Base-by-base conservation (phyloP, 2,888 invertebrate species). In the Aleiodes alternator region DNA sequence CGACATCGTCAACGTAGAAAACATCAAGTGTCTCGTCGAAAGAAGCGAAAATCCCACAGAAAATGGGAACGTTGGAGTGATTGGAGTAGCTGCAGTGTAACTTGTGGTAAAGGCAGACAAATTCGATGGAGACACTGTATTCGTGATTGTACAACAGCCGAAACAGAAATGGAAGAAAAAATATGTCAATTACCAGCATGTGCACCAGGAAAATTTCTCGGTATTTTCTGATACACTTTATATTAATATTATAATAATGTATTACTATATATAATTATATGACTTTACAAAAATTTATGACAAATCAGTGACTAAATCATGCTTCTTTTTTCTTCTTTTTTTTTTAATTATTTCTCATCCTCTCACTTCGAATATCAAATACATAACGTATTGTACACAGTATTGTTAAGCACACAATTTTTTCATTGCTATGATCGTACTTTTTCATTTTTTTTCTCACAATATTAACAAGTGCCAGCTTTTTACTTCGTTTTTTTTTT, bases 71-170 rank as follows among this genome's bases (percentile, higher is more conserved):
- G 87, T 53, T 94, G 93, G 93, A 91, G 91, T 4, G 84, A 90
- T 14, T 94, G 93, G 93, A 91, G 92, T n/a, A 88, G 91, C n/a
- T 94, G 93, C 84, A 91, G 92, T 75, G 93, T 92, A 0, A 91
- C 91, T 38, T 94, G 94, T 83, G 94, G 93, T 0, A 91, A 91
- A 82, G 94, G 94, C 4, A 87, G 92, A 29, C 88, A 92, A 80
- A 92, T 91, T 79, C 87, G 93, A 34, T 92, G 92, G 89, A 87
- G 93, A 31, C 90, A 91, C 75, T 93, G 92, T 82, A 76, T 89
- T 75, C 84, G 83, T 43, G 87, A 89, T 74, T 91, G 91, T 77
- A 72, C 69, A 16, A 86, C 83, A 4, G 88, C 90, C 6, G 91
- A 91, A 79, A 90, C 90, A 3, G 91, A 91, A 86, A 91, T 91